Evolutionary conservation across 2,113 vertebrate genomes (phyloP).

Genomic region (Monarcha castaneiventris): DNA sequence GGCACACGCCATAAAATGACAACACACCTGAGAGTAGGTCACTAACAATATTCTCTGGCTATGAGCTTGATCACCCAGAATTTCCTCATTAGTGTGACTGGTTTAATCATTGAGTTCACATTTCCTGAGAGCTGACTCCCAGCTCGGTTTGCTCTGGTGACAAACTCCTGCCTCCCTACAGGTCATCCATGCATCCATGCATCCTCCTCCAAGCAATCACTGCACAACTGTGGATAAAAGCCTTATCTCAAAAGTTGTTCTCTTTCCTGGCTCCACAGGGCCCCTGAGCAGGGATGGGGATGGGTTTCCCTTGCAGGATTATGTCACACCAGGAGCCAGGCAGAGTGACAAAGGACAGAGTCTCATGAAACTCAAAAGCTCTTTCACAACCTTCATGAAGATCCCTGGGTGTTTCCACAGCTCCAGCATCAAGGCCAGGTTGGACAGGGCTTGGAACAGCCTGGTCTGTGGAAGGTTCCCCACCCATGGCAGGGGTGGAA

Average conservation of each 20-base stretch:
- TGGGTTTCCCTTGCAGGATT: background rate
- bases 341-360: background rate
- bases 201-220: background rate
- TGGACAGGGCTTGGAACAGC: background rate
- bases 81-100: background rate
- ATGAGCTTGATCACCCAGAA: background rate
- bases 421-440: background rate
- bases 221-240: background rate
- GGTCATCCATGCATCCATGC: background rate
- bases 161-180: fast-evolving
- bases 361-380: background rate
- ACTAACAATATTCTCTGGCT: background rate
- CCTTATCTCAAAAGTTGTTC: background rate
- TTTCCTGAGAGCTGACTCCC: background rate
- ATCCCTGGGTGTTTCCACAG: background rate
- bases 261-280: background rate
- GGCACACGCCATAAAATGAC: background rate
- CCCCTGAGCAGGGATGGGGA: background rate
- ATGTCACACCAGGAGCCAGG: background rate
- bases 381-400: background rate
- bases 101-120: background rate
- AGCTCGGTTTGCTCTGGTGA: background rate
- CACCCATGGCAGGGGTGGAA: background rate
- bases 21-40: background rate
- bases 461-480: background rate